Evolutionary conservation across 2,888 invertebrate genomes (phyloP).

Genomic region (Temnothorax ravouxi): DNA sequence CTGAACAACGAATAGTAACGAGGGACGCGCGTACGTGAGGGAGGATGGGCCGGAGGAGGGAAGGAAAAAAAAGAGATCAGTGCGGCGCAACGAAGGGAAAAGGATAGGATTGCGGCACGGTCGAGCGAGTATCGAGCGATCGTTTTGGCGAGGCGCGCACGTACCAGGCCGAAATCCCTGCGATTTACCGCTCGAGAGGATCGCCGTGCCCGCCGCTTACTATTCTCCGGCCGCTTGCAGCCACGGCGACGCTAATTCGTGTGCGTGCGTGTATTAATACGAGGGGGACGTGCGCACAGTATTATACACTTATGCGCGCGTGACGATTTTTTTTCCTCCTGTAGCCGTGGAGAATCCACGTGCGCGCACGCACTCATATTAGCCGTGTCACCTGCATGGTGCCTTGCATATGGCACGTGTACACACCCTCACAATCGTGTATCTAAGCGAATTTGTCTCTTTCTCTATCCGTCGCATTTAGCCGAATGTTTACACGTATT

Average conservation of each 20-base stretch:
- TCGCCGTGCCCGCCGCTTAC: slow-evolving; percentile 65
- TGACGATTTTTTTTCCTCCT: slow-evolving; percentile 16
- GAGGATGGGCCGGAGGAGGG: not conserved
- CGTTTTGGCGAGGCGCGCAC: slow-evolving; percentile 65
- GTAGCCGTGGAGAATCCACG: slow-evolving; percentile 1
- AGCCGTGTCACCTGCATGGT: slow-evolving; percentile 31
- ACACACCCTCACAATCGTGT: not conserved
- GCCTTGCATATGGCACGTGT: slow-evolving; percentile 45
- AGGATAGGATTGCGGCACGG: slow-evolving; percentile 29
- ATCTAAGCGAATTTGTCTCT: slow-evolving; percentile 38
- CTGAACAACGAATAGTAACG: slow-evolving; percentile 38
- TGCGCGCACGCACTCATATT: not conserved
- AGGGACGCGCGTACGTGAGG: slow-evolving; percentile 10
- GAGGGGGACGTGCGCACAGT: slow-evolving; percentile 2
- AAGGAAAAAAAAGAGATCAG: not conserved
- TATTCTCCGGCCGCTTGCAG: slow-evolving; percentile 64
- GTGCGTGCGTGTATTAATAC: slow-evolving; percentile 48
- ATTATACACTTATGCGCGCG: slow-evolving; percentile 13
- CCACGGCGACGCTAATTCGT: slow-evolving; percentile 59
- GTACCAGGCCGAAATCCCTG: slow-evolving; percentile 73
- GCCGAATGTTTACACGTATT: slow-evolving; percentile 70
- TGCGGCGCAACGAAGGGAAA: slow-evolving; percentile 39
- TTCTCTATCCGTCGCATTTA: slow-evolving; percentile 63
- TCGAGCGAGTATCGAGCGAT: slow-evolving; percentile 66
- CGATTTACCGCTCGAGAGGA: slow-evolving; percentile 72